Conservation (phyloP, 2,888 invertebrate species). For the Nineta flava region DNA sequence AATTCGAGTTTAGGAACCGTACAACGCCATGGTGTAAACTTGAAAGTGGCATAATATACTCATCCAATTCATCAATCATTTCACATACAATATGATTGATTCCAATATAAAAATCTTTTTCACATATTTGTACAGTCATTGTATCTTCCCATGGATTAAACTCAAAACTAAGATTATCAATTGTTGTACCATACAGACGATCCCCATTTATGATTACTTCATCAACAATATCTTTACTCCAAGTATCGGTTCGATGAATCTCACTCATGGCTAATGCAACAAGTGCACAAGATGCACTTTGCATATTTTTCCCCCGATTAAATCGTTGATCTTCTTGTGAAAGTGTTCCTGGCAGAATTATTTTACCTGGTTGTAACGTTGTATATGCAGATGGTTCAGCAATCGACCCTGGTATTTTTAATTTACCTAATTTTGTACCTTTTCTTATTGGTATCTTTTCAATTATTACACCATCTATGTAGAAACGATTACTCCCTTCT, state of each 20-base stretch:
- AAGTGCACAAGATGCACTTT: conserved; percentile 38
- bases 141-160: conserved; percentile 39
- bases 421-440: neutral
- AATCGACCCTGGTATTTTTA: conserved; percentile 22
- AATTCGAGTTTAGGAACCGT: conserved; percentile 36
- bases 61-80: conserved; percentile 28
- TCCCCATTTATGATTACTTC: conserved; percentile 34
- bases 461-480: conserved; percentile 11
- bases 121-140: conserved; percentile 27
- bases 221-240: conserved; percentile 41
- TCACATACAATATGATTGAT: conserved; percentile 25
- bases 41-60: conserved; percentile 32
- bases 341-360: conserved; percentile 32
- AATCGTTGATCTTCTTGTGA: conserved; percentile 34
- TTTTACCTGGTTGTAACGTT: conserved; percentile 28
- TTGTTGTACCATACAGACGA: conserved; percentile 31
- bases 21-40: conserved; percentile 30
- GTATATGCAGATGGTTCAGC: conserved; percentile 32
- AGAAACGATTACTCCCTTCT: conserved; percentile 10
- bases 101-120: conserved; percentile 28
- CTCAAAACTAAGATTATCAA: conserved; percentile 34
- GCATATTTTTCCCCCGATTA: conserved; percentile 30
- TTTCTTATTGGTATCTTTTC: neutral
- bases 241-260: conserved; percentile 37
- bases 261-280: conserved; percentile 41